Conservation (phyloP, 2,113 vertebrate genomes). For the Pao palembangensis region DNA sequence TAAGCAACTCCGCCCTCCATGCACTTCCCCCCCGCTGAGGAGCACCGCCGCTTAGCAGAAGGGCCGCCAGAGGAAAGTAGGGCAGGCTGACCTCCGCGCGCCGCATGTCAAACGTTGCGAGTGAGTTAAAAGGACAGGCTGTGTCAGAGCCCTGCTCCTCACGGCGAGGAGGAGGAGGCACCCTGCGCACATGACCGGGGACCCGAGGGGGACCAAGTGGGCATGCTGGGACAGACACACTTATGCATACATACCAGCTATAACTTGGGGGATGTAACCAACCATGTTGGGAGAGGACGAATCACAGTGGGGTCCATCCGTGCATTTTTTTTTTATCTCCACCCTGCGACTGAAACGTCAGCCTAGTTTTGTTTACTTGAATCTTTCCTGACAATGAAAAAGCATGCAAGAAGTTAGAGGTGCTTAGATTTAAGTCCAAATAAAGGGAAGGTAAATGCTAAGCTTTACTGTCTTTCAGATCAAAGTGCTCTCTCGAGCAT, state of each 20-base stretch:
- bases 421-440: slow-evolving; percentile 30
- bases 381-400: slow-evolving; percentile 28
- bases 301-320: slow-evolving; percentile 23
- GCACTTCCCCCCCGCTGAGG: slow-evolving; percentile 45
- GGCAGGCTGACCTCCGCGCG: slow-evolving; percentile 68
- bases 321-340: slow-evolving; percentile 21
- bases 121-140: slow-evolving; percentile 73
- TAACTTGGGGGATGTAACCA: slow-evolving; percentile 40
- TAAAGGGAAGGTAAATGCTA: slow-evolving; percentile 20
- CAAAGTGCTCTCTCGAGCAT: slow-evolving; percentile 27
- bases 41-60: slow-evolving; percentile 58
- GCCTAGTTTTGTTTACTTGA: slow-evolving; percentile 25
- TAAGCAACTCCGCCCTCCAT: slow-evolving; percentile 55
- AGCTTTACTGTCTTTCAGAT: slow-evolving; percentile 43
- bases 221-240: slow-evolving; percentile 47
- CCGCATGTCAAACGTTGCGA: slow-evolving; percentile 60
- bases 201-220: slow-evolving; percentile 43
- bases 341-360: not conserved
- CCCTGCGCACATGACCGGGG: slow-evolving; percentile 39
- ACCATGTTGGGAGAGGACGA: slow-evolving; percentile 26
- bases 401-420: slow-evolving; percentile 11
- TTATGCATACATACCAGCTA: slow-evolving; percentile 46
- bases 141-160: slow-evolving; percentile 68
- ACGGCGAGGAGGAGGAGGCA: slow-evolving; percentile 53
- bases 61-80: slow-evolving; percentile 67